Evolutionary conservation across 2,888 invertebrate genomes (phyloP), one percentile per base, ranked within the genome.

Genomic region (Lapara coniferarum): DNA sequence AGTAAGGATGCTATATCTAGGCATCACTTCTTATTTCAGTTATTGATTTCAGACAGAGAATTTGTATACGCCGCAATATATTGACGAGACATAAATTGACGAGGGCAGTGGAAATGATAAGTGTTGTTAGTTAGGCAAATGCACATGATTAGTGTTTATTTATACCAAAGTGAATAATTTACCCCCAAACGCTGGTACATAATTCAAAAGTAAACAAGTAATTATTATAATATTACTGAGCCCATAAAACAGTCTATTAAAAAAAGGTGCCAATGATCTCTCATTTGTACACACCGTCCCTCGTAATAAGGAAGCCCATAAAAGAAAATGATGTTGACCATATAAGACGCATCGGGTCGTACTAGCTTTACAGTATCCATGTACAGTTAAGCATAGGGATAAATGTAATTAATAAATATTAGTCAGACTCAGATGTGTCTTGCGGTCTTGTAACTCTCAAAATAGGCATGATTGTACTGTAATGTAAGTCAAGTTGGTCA

Each of bases 261-360:
- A 46, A 49, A 55, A 19, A 49, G 63, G 49, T 63, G 49, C 19
- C 49, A 7, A 46, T 63, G 63, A 63, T 63, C 63, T 46, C 59
- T 63, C 49, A 19, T 63, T 19, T 63, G 63, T 63, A 10, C 13
- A 46, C 19, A 63, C 49, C 13, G 63, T 63, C 63, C 49, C 63
- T 63, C 63, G 63, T 63, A 63, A 63, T 63, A 63, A 63, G 63
- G 63, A 63, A 63, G 49, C 49, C 63, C 49, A 49, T 63, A 63
- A 49, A 19, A 46, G 63, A 63, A 46, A 19, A 46, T 46, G 63
- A 63, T 63, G 63, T 19, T 49, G 63, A 46, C 63, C 63, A 49
- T 49, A 63, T 63, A 63, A 49, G 63, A 49, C 49, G 46, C 63
- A 49, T 12, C 63, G 63, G 63, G 19, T 63, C 49, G 63, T 46